These are phyloP conservation scores for Drosophila testacea DNA, from an alignment of 2,888 invertebrate species.

Conservation along the genomic window DNA sequence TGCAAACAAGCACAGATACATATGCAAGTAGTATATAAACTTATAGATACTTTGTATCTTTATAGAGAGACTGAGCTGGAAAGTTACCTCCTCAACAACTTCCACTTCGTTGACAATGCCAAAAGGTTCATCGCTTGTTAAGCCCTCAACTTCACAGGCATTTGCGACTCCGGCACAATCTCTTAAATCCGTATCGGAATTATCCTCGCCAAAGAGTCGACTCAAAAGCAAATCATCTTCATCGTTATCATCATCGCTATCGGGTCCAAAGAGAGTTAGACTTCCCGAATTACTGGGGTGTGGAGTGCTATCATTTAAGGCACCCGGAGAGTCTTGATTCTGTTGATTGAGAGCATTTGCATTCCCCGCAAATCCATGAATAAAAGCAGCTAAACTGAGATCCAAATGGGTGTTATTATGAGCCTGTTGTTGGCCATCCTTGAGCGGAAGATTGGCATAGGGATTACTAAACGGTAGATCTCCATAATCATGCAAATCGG, in stretches of 20 bases:
- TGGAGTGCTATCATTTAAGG: conserved; percentile 79
- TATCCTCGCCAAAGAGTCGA: conserved; percentile 52
- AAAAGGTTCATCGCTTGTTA: conserved; percentile 56
- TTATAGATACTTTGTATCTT: not conserved
- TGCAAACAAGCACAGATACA: not conserved
- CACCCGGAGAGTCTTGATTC: conserved; percentile 49
- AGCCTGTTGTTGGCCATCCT: conserved; percentile 84
- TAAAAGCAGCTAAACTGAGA: conserved; percentile 71
- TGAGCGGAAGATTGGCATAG: conserved; percentile 82
- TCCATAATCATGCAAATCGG: conserved; percentile 87
- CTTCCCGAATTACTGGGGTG: conserved; percentile 71
- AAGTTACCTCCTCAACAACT: conserved; percentile 79
- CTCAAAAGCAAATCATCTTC: conserved; percentile 49
- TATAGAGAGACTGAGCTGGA: not conserved
- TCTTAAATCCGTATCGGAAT: conserved; percentile 46
- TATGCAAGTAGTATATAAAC: not conserved
- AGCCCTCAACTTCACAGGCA: conserved; percentile 65
- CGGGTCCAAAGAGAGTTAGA: conserved; percentile 56
- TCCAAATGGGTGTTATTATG: conserved; percentile 75
- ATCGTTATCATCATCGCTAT: conserved; percentile 51
- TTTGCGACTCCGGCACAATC: conserved; percentile 49
- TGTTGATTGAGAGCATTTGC: conserved; percentile 23
- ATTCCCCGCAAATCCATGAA: conserved; percentile 66
- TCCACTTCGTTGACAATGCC: conserved; percentile 75
- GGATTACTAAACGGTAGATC: conserved; percentile 75